A percentile compares a stretch with the other conserved stretches of the same genome.
Conservation (phyloP, 2,888 invertebrate genomes). For the Drosophila sordidula region DNA sequence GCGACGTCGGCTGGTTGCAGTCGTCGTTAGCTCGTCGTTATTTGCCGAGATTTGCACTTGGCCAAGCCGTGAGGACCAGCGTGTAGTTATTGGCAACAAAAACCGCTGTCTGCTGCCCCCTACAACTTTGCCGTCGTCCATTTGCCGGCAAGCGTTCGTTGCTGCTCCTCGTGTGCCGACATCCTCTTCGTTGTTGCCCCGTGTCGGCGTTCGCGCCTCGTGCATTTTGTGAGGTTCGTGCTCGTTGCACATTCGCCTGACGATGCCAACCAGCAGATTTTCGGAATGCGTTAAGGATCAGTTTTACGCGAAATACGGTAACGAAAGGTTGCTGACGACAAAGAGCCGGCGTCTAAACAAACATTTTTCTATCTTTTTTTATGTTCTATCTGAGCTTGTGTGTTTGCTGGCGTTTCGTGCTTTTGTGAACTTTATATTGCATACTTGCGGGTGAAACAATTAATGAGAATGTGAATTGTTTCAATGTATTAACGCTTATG, state of each 20-base stretch:
- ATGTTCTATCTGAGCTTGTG: conserved; percentile 26
- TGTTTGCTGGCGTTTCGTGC: conserved; percentile 22
- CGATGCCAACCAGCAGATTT: conserved; percentile 72
- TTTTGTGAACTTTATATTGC: conserved; percentile 29
- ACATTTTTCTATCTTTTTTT: conserved; percentile 53
- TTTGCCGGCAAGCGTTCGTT: conserved; percentile 64
- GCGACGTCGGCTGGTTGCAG: conserved; percentile 44
- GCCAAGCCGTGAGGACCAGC: conserved; percentile 48
- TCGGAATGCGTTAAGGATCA: conserved; percentile 84
- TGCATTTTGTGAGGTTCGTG: conserved; percentile 74
- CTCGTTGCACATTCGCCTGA: conserved; percentile 77
- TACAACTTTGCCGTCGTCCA: conserved; percentile 45
- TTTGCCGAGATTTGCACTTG: conserved; percentile 65
- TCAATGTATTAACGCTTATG: conserved; percentile 8
- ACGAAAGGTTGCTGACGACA: conserved; percentile 83
- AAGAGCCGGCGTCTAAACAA: conserved; percentile 67
- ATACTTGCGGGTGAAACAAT: conserved; percentile 7
- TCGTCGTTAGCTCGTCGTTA: conserved; percentile 52
- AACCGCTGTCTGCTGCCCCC: conserved; percentile 31
- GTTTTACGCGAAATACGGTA: conserved; percentile 85
- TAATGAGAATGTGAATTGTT: conserved; percentile 10
- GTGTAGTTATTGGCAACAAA: conserved; percentile 45
- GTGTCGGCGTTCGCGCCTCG: conserved; percentile 60
- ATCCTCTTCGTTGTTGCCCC: conserved; percentile 38
- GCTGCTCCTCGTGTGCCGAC: conserved; percentile 51